Evolutionary conservation across 2,888 invertebrate genomes (phyloP).

Genomic region (Meganola albula): DNA sequence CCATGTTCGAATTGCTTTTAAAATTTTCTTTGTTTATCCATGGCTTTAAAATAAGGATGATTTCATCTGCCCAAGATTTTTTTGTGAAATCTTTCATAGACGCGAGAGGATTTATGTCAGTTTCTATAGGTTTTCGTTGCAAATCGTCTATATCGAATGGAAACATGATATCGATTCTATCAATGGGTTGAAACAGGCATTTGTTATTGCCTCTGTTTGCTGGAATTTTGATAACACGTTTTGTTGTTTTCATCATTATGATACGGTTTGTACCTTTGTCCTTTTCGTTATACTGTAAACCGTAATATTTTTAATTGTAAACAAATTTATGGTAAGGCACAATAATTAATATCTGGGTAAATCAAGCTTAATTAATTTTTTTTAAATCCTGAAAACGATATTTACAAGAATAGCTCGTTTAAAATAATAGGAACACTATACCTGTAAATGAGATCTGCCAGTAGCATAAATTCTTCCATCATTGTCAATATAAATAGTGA

Average conservation of each 20-base stretch:
- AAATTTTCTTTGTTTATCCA: constrained; percentile 55
- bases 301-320: too few species aligned
- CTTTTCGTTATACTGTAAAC: constrained; percentile 79
- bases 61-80: constrained; percentile 60
- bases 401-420: too few species aligned
- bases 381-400: too few species aligned
- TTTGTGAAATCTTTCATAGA: constrained; percentile 54
- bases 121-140: constrained; percentile 48
- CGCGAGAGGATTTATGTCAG: constrained; percentile 46
- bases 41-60: constrained; percentile 51
- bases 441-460: constrained; percentile 80
- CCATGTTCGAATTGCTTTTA: constrained; percentile 52
- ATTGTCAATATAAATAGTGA: constrained; percentile 82
- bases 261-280: constrained; percentile 78
- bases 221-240: constrained; percentile 84
- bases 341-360: too few species aligned
- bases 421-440: constrained; percentile 29
- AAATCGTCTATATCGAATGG: constrained; percentile 52
- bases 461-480: constrained; percentile 84
- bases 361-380: too few species aligned
- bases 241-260: constrained; percentile 83
- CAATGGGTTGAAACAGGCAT: constrained; percentile 59
- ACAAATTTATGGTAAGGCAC: too few species aligned
- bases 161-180: constrained; percentile 61
- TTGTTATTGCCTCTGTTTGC: constrained; percentile 56